Evolutionary conservation across 30 jellyfish, hydroid and myxozoan species (phyloP).

Genomic region (Hydra vulgaris): DNA sequence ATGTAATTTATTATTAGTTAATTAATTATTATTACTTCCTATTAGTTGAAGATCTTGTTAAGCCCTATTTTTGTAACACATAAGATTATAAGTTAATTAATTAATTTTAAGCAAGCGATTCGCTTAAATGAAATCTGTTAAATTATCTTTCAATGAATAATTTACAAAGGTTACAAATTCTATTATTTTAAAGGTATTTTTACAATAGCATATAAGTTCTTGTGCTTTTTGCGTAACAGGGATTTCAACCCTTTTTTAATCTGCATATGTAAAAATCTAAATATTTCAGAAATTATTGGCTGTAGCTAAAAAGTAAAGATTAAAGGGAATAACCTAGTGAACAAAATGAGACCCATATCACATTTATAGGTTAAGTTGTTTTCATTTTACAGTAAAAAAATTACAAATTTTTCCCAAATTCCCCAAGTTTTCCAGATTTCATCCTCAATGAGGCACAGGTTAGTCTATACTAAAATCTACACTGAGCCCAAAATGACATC

Average conservation of each 20-base stretch:
- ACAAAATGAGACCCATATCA: background rate
- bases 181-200: too few species aligned
- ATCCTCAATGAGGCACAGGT: background rate
- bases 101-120: background rate
- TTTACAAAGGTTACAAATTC: background rate
- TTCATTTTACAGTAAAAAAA: background rate
- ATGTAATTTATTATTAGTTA: background rate
- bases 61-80: too few species aligned
- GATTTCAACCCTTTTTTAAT: background rate
- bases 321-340: background rate
- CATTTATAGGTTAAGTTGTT: background rate
- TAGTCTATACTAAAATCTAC: too few species aligned
- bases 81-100: too few species aligned
- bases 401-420: background rate
- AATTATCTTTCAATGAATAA: background rate
- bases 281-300: background rate
- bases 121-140: background rate
- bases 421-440: background rate
- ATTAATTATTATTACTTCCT: background rate
- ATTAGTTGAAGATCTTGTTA: background rate
- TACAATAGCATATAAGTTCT: background rate
- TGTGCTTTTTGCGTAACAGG: background rate
- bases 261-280: background rate
- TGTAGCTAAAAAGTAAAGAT: background rate
- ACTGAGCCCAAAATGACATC: too few species aligned